A percentile compares a stretch with the other conserved stretches of the same genome.
Evolutionary conservation across 2,113 vertebrate species (phyloP).

Genomic region (Pachypanchax playfairii): DNA sequence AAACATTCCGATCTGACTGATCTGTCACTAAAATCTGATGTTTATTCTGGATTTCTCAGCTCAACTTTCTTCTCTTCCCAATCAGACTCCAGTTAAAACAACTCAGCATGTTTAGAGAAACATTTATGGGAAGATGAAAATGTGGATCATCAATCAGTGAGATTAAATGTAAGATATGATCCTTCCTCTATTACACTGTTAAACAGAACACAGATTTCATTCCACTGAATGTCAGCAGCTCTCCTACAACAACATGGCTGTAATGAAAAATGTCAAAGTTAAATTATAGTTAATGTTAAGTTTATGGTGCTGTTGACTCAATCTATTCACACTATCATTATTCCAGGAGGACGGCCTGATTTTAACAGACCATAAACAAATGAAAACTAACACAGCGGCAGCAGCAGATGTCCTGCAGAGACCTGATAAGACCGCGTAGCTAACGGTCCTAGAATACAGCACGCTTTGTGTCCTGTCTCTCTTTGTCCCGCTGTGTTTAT

Average conservation of each 20-base stretch:
- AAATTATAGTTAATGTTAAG: constrained; percentile 4
- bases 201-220: not conserved
- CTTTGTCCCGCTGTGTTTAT: constrained; percentile 42
- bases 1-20: not conserved
- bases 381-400: constrained; percentile 23
- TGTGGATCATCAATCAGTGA: constrained; percentile 6
- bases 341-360: constrained; percentile 18
- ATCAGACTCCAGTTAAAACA: not conserved
- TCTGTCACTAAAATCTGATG: constrained; percentile 13
- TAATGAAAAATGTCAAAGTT: constrained; percentile 11
- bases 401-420: constrained; percentile 56
- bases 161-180: not conserved
- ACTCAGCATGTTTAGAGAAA: constrained; percentile 4
- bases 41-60: constrained; percentile 12
- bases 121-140: not conserved
- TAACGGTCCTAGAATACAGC: constrained; percentile 8
- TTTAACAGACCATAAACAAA: constrained; percentile 15
- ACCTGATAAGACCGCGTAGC: constrained; percentile 46
- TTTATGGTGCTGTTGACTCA: constrained; percentile 14
- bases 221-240: not conserved
- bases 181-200: not conserved
- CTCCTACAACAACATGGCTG: not conserved
- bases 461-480: constrained; percentile 7
- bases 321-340: no score
- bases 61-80: not conserved